Evolutionary conservation across 37 sponge, comb jelly and placozoan species (phyloP).

Genomic region (Petrosia ficiformis): DNA sequence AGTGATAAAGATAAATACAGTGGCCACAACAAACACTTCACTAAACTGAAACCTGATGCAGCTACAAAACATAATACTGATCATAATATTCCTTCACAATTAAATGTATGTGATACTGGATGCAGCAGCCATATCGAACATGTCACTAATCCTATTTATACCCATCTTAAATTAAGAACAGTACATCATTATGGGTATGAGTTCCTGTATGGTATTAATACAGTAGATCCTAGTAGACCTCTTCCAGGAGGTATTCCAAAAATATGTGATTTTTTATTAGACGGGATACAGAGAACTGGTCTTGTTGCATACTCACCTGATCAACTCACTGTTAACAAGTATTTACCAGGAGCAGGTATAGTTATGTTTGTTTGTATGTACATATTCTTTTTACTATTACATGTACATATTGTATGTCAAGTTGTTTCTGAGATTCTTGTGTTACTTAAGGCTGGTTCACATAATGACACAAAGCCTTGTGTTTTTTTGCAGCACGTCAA

Average conservation of each 20-base stretch:
- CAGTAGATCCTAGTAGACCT: conserved; percentile 66
- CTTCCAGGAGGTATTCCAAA: conserved; percentile 68
- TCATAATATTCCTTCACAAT: no score
- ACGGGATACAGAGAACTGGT: conserved; percentile 25
- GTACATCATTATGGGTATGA: conserved; percentile 89
- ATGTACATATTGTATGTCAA: background rate
- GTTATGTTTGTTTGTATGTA: background rate
- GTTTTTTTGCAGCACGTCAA: background rate
- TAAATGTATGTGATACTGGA: no score
- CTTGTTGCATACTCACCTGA: conserved; percentile 46
- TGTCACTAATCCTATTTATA: background rate
- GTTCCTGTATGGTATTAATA: conserved; percentile 76
- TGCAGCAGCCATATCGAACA: background rate
- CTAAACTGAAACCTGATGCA: background rate
- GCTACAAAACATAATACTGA: no score
- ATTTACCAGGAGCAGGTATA: conserved; percentile 86
- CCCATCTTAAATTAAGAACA: conserved; percentile 56
- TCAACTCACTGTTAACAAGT: conserved; percentile 89
- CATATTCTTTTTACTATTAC: background rate
- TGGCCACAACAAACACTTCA: no score
- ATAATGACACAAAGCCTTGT: no score
- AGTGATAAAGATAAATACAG: no score
- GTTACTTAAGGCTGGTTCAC: no score
- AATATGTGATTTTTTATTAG: conserved; percentile 31
- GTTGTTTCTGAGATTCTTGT: background rate